Evolutionary conservation across 2,113 vertebrate species (phyloP).

Genomic region (Syngnathus scovelli): DNA sequence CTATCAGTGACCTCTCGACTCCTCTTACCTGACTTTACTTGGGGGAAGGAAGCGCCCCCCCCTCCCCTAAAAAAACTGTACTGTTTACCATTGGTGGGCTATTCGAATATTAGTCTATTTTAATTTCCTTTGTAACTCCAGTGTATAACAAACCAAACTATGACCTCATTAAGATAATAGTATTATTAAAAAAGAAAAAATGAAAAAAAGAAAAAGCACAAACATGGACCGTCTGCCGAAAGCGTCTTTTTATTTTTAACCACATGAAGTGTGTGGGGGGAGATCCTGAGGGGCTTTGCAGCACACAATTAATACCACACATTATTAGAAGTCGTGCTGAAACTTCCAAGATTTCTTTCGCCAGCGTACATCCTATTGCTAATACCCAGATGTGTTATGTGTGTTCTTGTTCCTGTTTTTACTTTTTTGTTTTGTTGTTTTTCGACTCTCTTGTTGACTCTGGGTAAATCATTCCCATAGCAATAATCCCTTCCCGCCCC

Average conservation of each 20-base stretch:
- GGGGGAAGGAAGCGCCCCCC: constrained; percentile 64
- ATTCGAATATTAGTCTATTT: constrained; percentile 77
- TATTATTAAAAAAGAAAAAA: constrained; percentile 77
- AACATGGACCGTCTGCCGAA: constrained; percentile 87
- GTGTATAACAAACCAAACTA: constrained; percentile 99
- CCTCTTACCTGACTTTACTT: constrained; percentile 69
- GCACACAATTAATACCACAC: constrained; percentile 43
- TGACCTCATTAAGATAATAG: constrained; percentile 99
- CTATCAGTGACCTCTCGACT: constrained; percentile 91
- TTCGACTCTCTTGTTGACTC: constrained; percentile 66
- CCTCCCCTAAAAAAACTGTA: constrained; percentile 78
- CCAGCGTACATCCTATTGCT: constrained; percentile 56
- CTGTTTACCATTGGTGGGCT: constrained; percentile 84
- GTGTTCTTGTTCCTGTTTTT: constrained; percentile 65
- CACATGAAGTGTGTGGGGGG: constrained; percentile 36
- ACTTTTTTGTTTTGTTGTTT: constrained; percentile 24
- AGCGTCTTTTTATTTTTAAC: constrained; percentile 65
- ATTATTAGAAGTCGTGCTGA: constrained; percentile 45
- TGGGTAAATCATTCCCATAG: constrained; percentile 71
- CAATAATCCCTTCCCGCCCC: constrained; percentile 59
- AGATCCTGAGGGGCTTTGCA: constrained; percentile 64
- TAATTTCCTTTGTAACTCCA: constrained; percentile 91
- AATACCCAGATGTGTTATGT: constrained; percentile 64
- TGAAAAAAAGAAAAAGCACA: constrained; percentile 81
- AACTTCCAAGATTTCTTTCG: constrained; percentile 51